Base-by-base conservation (phyloP, 2,113 vertebrate genomes). In the Epinephelus fuscoguttatus region DNA sequence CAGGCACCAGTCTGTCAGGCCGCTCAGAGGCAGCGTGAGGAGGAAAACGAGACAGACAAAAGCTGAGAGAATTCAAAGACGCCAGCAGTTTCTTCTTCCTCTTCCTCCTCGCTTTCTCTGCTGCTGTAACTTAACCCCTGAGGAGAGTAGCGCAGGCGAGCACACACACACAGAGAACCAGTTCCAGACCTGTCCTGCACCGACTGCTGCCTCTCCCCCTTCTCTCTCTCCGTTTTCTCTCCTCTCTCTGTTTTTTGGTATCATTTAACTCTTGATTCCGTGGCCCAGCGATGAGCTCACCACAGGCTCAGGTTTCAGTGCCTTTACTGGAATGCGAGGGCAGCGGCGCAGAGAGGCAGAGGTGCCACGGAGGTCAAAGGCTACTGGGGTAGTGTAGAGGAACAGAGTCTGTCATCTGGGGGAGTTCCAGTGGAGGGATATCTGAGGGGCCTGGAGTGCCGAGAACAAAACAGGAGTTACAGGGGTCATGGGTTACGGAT, bases 201-300 rank as follows among this genome's bases (percentile, higher is more conserved):
- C 70, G 1, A 0, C 59, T 56, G 61, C 84, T 80, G 60, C 85
- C 89, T 91, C 90, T 69, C 86, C 70, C 91, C 52, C 81, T 52
- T 63, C 60, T 76, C 72, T 76, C 72, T 77, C 69, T 73, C 68
- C 1, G 60, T 63, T 53, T 13, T 67, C 62, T 57, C 74, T 30
- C 66, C 68, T 74, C 70, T 81, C 60, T 77, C 67, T 78, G 57
- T 88, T 92, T 88, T 90, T 91, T 69, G 75, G 84, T 93, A 91
- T 93, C 89, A 90, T 91, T 91, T 88, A 91, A 92, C 88, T 92
- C 84, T 81, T 83, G 84, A 89, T 88, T 91, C 90, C 57, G 30
- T 23, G 88, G 90, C 77, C 30, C 42, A 70, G 17, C 86, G 91
- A 94, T 96, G 94, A 95, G 94, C 91, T 95, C 94, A 95, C 85